These are phyloP conservation scores for Palythoa caribaeorum DNA, from an alignment of 92 coral and sea anemone genomes.

Conservation along the genomic window DNA sequence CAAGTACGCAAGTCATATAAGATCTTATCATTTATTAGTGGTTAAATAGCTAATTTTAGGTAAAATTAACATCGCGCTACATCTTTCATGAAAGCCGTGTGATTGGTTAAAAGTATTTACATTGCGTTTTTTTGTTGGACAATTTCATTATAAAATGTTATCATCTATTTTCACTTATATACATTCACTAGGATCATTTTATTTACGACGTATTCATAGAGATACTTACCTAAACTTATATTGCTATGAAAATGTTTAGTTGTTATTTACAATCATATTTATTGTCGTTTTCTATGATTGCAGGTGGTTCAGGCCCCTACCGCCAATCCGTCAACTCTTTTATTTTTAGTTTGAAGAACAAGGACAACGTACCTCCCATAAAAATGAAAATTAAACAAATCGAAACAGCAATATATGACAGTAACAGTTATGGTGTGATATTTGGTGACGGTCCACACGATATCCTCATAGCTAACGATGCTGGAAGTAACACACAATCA, in stretches of 20 bases:
- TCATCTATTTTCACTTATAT: too few relatives aligned
- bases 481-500: neutral
- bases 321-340: neutral
- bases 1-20: too few relatives aligned
- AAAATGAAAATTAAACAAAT: neutral
- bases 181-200: too few relatives aligned
- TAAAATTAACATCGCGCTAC: too few relatives aligned
- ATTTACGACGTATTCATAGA: neutral
- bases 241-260: neutral
- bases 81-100: too few relatives aligned
- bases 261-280: neutral
- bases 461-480: conserved; percentile 12
- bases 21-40: too few relatives aligned
- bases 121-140: too few relatives aligned
- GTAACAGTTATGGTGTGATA: neutral
- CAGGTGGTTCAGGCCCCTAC: neutral
- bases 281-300: neutral
- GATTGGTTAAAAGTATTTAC: too few relatives aligned
- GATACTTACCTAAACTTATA: neutral
- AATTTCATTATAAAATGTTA: too few relatives aligned
- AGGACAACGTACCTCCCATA: conserved; percentile 1
- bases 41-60: too few relatives aligned
- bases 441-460: neutral
- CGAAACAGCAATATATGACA: neutral
- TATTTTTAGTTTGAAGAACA: conserved; percentile 30